These are phyloP conservation scores for Pandemis heparana DNA, from an alignment of 2,888 invertebrate species.

Conservation along the genomic window DNA sequence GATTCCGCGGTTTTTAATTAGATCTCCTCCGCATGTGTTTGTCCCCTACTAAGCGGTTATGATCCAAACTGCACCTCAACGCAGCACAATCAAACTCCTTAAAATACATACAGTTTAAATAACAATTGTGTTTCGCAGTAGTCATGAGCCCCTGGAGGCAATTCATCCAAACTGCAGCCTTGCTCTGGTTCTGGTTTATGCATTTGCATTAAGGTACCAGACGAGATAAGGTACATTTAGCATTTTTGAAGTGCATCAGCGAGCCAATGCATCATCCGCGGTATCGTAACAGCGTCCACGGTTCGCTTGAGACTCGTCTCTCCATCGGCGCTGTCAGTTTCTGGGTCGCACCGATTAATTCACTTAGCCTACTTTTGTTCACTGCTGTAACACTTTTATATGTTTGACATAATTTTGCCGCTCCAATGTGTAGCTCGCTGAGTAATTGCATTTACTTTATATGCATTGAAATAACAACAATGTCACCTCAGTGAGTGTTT, in stretches of 20 bases:
- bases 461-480: slow-evolving; percentile 46
- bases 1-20: slow-evolving; percentile 29
- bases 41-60: not conserved
- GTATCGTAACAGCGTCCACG: slow-evolving; percentile 35
- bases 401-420: slow-evolving; percentile 75
- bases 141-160: slow-evolving; percentile 11
- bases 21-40: slow-evolving; percentile 1
- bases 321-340: slow-evolving; percentile 68
- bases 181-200: slow-evolving; percentile 38
- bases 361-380: slow-evolving; percentile 82
- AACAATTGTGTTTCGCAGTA: not conserved
- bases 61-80: too few species aligned
- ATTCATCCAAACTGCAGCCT: slow-evolving; percentile 28
- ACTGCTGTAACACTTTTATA: slow-evolving; percentile 78
- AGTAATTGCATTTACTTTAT: slow-evolving; percentile 55
- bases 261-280: slow-evolving; percentile 28
- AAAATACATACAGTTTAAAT: not conserved
- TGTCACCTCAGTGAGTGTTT: slow-evolving; percentile 2
- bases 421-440: slow-evolving; percentile 59
- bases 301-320: slow-evolving; percentile 53
- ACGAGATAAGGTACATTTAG: slow-evolving; percentile 33
- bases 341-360: slow-evolving; percentile 82
- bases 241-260: slow-evolving; percentile 33
- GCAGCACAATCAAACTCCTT: not conserved
- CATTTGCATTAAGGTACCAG: slow-evolving; percentile 27